phyloP scores from a whole-genome alignment of 2,797 vertebrate genomes.

The Phalanger gymnotis region DNA sequence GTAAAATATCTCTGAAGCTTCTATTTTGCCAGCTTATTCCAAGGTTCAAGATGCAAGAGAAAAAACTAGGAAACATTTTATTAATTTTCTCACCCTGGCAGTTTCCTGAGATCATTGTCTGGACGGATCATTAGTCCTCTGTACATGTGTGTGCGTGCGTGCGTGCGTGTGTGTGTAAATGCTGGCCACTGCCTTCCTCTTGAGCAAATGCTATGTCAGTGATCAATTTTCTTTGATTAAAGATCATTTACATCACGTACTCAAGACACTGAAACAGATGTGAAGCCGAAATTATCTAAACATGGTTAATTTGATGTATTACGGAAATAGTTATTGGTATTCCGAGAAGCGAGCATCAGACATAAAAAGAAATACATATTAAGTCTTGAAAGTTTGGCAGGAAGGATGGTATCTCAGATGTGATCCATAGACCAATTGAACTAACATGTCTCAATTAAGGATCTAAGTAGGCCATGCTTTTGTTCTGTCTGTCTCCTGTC shows the following conservation, averaged over 20 bases:
- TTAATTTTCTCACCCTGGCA: background rate
- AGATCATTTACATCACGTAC: constrained; percentile 11
- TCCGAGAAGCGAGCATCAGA: background rate
- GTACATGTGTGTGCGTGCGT: background rate
- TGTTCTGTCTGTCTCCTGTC: background rate
- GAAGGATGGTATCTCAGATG: background rate
- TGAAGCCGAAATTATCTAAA: constrained; percentile 35
- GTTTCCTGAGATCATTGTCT: background rate
- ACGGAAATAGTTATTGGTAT: constrained; percentile 2
- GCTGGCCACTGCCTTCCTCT: background rate
- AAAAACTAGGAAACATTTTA: background rate
- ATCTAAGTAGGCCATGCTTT: background rate
- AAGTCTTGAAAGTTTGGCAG: background rate
- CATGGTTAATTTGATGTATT: constrained; percentile 17
- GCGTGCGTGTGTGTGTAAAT: constrained; percentile 2
- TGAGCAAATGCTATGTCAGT: constrained; percentile 21
- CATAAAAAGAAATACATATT: background rate
- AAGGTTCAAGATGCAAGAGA: background rate
- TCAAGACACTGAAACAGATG: constrained; percentile 15
- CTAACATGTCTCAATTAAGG: background rate
- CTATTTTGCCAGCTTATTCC: background rate
- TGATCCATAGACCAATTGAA: background rate
- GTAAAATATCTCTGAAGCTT: background rate
- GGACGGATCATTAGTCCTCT: background rate
- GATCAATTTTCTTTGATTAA: constrained; percentile 7